Base-by-base conservation (phyloP, 2,797 vertebrate species). In the Pterois miles region DNA sequence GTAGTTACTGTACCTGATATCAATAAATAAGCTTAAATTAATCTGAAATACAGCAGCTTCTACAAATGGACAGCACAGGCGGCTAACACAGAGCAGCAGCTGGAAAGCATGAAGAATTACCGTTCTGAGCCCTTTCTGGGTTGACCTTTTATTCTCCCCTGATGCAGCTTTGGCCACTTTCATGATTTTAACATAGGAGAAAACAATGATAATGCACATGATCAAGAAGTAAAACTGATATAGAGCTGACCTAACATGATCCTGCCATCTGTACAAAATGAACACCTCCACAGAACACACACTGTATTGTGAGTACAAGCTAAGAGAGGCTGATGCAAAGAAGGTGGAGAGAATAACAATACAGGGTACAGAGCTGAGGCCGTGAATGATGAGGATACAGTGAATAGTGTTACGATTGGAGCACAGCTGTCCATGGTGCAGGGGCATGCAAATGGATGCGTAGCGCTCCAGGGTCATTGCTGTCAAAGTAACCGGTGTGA, bases 381-480 rank as follows among this genome's bases (percentile, higher is more conserved):
- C 0, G 1, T 91, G 76, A 53, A 93, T 85, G 22, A 90, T 43
- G 38, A 88, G 57, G 74, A 92, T 76, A 7, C 66, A 72, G n/a
- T 43, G 20, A 33, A 86, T 0, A 9, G 81, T 5, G 0, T 40
- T 80, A 54, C 25, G 36, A 10, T 43, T 43, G 8, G 85, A 84
- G 74, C 90, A 91, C 23, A 93, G 71, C 58, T 89, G 78, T 38
- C 69, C 76, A 10, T 94, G 92, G 1, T 91, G 88, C 78, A 94
- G 76, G 2, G 90, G 93, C 94, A 93, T 59, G 57, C 31, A 59
- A 36, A 59, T 36, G n/a, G 57, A 31, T 5, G 22, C n/a, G 2
- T 22, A 59, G 10, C 33, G n/a, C 33, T 59, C 57, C 6, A 59
- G 31, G 6, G 31, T 59, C 57, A 59, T 59, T 36, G 31, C 33